Percentiles rank a stretch among this genome's conserved stretches.
Evolutionary conservation across 1,140 invertebrate genomes (phyloP).

Genomic region (Rhynchophorus ferrugineus): DNA sequence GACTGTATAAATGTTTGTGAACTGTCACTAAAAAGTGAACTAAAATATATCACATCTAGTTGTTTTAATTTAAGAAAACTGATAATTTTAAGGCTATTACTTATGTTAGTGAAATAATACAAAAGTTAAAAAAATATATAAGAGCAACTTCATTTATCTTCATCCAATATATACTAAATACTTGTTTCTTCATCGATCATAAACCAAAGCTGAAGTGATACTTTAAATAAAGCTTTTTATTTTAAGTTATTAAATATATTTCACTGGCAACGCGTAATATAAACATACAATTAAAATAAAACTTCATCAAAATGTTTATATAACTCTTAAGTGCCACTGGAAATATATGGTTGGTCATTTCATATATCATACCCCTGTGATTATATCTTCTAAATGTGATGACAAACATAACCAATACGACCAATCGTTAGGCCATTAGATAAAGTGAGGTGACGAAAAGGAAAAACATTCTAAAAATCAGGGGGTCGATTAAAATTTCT

Average conservation of each 20-base stretch:
- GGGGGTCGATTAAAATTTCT: not conserved
- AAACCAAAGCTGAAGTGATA: not conserved
- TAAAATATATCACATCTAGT: constrained; percentile 16
- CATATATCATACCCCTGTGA: not conserved
- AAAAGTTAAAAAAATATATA: not conserved
- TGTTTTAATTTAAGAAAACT: constrained; percentile 2
- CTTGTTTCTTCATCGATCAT: not conserved
- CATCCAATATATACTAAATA: not conserved
- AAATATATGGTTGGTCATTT: not conserved
- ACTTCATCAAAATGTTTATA: not conserved
- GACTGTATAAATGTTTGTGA: constrained; percentile 24
- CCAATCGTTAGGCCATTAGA: not conserved
- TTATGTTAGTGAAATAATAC: not conserved
- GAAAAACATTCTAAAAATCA: not conserved
- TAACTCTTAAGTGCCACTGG: too few species aligned
- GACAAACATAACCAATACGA: not conserved
- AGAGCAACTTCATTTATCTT: not conserved
- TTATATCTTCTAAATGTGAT: not conserved
- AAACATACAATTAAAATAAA: not conserved
- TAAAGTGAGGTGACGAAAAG: not conserved
- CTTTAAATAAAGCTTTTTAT: too few species aligned
- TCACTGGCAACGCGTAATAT: too few species aligned
- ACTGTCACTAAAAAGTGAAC: constrained; percentile 16
- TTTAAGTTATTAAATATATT: too few species aligned
- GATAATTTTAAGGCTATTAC: not conserved